A percentile compares a stretch with the other conserved stretches of the same genome.
Evolutionary conservation across 2,888 invertebrate genomes (phyloP).

Genomic region (Brassicogethes aeneus): DNA sequence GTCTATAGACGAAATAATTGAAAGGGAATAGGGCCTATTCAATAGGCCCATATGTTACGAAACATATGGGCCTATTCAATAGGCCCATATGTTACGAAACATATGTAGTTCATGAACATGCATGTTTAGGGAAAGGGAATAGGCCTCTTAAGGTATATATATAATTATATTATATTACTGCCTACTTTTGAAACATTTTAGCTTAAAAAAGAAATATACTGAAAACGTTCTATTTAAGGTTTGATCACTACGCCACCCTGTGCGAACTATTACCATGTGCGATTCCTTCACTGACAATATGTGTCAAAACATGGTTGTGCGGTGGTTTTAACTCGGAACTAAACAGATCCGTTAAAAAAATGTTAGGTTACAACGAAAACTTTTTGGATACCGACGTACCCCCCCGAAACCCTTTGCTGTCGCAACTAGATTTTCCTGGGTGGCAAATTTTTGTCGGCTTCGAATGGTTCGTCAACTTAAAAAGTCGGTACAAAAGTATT

Average conservation of each 20-base stretch:
- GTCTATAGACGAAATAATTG: no score
- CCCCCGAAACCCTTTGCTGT: constrained; percentile 29
- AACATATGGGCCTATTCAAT: no score
- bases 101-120: no score
- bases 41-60: no score
- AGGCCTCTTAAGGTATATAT: no score
- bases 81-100: no score
- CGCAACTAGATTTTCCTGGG: constrained; percentile 45
- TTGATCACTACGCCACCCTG: constrained; percentile 63
- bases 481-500: constrained; percentile 42
- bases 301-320: constrained; percentile 48
- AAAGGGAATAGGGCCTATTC: no score
- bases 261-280: constrained; percentile 59
- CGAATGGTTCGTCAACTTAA: constrained; percentile 46
- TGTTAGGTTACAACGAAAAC: constrained; percentile 36
- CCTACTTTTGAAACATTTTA: no score
- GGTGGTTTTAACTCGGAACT: constrained; percentile 42
- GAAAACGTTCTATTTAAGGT: constrained; percentile 44
- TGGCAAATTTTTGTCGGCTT: constrained; percentile 39
- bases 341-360: constrained; percentile 35
- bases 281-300: constrained; percentile 53
- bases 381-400: constrained; percentile 11
- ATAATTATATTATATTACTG: no score
- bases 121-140: no score
- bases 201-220: no score